Base-by-base conservation (phyloP, 2,113 vertebrate genomes). In the Indicator maculatus region DNA sequence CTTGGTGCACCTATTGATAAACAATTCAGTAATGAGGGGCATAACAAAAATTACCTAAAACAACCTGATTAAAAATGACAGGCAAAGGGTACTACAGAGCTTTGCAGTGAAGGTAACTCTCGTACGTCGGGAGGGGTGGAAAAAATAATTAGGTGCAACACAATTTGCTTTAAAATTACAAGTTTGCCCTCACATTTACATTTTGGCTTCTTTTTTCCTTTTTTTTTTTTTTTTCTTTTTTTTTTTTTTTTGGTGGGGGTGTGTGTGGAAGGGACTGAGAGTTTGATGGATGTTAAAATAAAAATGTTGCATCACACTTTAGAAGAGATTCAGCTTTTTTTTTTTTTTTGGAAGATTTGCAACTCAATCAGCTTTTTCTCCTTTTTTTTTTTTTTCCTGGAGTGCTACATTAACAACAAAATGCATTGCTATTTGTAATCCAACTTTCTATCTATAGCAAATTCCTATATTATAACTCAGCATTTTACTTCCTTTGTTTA, bases 1-100 rank as follows among this genome's bases (percentile, higher is more conserved):
- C 98, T 98, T 98, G 97, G 98, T 99, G 98, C 98, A 99, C 98
- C 99, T 99, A 99, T 99, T 99, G 98, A 99, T 99, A 99, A 99
- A 99, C 98, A 98, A 98, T 98, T 98, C 98, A 97, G 98, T 98
- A 99, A 99, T 98, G 98, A 99, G 98, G 98, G 98, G 98, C 98
- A 98, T 98, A 98, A 98, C 98, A 98, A 97, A 98, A 98, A 98
- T 98, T 98, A 98, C 97, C 97, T 98, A 98, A 98, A 98, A 98
- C 98, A 98, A 98, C 97, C 98, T 98, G 97, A 98, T 98, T 98
- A 97, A 97, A 98, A 97, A 97, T 98, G 98, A 98, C 98, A 98
- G 96, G 96, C 97, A 95, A 97, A 97, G 95, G 97, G 96, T 96
- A 96, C 93, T 91, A 94, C 93, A 91, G 87, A 93, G 95, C 96